Evolutionary conservation across 2,888 invertebrate species (phyloP).

Genomic region (Acrocyrtus sp.): DNA sequence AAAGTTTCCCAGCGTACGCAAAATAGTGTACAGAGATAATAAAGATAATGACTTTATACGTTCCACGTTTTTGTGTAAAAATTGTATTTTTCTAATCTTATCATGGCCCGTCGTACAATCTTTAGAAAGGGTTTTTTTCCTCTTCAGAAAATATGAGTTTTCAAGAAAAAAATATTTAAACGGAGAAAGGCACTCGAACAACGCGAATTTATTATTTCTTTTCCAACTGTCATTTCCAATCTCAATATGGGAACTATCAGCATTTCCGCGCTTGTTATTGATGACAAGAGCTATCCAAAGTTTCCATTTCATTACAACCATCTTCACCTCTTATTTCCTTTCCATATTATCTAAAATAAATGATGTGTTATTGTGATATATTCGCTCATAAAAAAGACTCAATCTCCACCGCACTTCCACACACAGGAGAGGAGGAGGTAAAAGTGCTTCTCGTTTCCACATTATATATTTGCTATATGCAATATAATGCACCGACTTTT

Average conservation of each 20-base stretch:
- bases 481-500: conserved; percentile 32
- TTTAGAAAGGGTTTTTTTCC: not conserved
- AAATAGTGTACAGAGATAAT: not conserved
- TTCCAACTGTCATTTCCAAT: not conserved
- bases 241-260: too few relatives aligned
- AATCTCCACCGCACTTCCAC: conserved; percentile 30
- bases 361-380: conserved; percentile 53
- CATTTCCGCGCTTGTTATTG: too few relatives aligned
- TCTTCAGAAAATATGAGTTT: not conserved
- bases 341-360: conserved; percentile 33
- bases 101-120: not conserved
- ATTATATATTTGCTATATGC: conserved; percentile 12
- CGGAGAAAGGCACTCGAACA: not conserved
- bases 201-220: too few relatives aligned
- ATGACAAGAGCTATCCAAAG: too few relatives aligned
- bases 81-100: too few relatives aligned
- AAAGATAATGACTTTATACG: not conserved
- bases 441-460: not conserved
- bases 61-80: not conserved
- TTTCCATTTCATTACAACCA: not conserved
- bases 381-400: conserved; percentile 48
- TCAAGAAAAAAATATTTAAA: not conserved
- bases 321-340: not conserved
- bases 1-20: not conserved
- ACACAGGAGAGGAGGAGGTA: conserved; percentile 11